Base-by-base conservation (phyloP, 2,113 vertebrate species). In the Camelus bactrianus region DNA sequence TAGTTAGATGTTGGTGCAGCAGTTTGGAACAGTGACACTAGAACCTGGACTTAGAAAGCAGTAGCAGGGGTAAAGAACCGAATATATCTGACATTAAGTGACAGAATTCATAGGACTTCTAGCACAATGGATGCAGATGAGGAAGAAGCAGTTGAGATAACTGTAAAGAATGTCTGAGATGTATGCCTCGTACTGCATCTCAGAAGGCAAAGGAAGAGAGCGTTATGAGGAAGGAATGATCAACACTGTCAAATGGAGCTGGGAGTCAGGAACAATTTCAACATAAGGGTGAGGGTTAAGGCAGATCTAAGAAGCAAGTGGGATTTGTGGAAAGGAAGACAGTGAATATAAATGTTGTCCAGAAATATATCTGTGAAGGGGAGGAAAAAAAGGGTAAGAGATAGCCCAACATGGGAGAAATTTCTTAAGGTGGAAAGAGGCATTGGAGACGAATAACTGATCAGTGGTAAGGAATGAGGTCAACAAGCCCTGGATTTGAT, bases 281-380 rank as follows among this genome's bases (percentile, higher is more conserved):
- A 32, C 8, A 9, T 42, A 89, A 91, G 32, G 35, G 7, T 28
- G 58, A 75, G 28, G 32, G 79, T 62, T 12, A 93, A 60, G 11
- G 12, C 69, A 89, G 28, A 84, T 79, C 14, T 65, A 13, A 90
- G 67, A 83, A 85, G 52, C 11, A 76, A 54, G 54, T 1, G 79
- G 35, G 20, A 87, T 81, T 79, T 73, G 24, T 92, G 38, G 58
- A 84, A 89, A 83, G 46, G 19, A 28, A 79, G 32, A 69, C 13
- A 88, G n/a, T 75, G 50, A 90, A 70, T 58, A 91, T 73, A 75
- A 87, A 35, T 24, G 52, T 32, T 91, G 46, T 91, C 58, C 42
- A 95, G n/a, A 76, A 89, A 85, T 72, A 8, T 15, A 64, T 67
- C 26, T 81, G 35, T 82, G 17, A 91, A 46, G 67, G 35, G 30